These are phyloP conservation scores for Monodelphis domestica DNA, from an alignment of 2,797 vertebrate species.

Conservation along the genomic window DNA sequence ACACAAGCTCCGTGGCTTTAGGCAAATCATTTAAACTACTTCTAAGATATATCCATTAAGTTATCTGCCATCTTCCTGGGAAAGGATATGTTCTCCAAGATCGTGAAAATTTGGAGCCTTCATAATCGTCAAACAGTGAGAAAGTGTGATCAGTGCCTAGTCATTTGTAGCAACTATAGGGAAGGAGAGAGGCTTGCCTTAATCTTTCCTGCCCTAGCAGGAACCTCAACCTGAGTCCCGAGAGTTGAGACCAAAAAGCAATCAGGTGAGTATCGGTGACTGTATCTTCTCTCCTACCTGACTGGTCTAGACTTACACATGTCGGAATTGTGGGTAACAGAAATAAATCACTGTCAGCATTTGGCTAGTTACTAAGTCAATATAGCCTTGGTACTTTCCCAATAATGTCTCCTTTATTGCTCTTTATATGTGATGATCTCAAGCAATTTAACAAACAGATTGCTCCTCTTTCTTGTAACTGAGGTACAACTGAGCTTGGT, in stretches of 20 bases:
- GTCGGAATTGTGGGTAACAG: conserved; percentile 6
- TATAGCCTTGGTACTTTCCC: not conserved
- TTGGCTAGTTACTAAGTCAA: not conserved
- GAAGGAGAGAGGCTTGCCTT: not conserved
- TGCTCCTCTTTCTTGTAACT: not conserved
- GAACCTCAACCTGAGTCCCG: not conserved
- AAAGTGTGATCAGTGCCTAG: not conserved
- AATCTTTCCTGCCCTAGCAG: not conserved
- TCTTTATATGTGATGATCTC: conserved; percentile 13
- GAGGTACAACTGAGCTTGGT: not conserved
- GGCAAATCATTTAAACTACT: no score
- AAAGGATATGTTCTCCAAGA: not conserved
- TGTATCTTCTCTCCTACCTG: conserved; percentile 1
- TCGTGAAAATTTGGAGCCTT: not conserved
- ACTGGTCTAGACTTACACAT: not conserved
- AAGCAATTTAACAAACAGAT: not conserved
- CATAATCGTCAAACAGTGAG: not conserved
- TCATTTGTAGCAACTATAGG: not conserved
- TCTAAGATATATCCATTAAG: not conserved
- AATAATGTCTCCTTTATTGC: not conserved
- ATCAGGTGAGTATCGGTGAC: not conserved
- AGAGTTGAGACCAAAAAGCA: not conserved
- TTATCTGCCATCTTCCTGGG: not conserved
- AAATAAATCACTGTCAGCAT: not conserved
- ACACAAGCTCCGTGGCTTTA: no score